Base-by-base conservation (phyloP, 2,797 vertebrate species). In the Paratrypauchen microcephalus region DNA sequence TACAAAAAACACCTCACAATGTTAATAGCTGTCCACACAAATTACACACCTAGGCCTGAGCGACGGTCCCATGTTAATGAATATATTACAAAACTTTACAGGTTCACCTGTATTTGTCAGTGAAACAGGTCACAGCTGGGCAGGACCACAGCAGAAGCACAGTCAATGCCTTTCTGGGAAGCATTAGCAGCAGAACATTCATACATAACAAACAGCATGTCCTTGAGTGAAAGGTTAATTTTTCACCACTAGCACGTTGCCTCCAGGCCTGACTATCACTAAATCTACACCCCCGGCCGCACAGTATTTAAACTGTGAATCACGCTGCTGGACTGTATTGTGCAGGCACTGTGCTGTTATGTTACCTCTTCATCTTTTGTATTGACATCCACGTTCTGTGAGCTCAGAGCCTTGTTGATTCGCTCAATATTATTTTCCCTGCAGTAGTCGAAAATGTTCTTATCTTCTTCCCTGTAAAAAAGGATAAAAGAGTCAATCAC, bases 401-500 rank as follows among this genome's bases (percentile, higher is more conserved):
- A 93, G 81, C 77, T 90, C 93, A 99, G 95, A 87, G 96, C 96
- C 85, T 94, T 92, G 83, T 90, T 95, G 91, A 99, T 85, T 72
- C 93, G 92, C 71, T 96, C 94, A 52, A 99, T 95, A 92, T 98
- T 96, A 91, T 99, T 99, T 92, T 99, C 97, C 94, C 96, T 94
- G 93, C 97, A 99, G 92, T 96, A 97, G 91, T 98, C 97, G 90
- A 99, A 99, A 84, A 99, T 96, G 87, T 98, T 96, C 89, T 97
- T 98, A 89, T 99, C 97, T 90, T 99, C 97, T 91, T 99, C 97
- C 88, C 97, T 99, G 86, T 54, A 4, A 64, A 48, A 65, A 64
- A 30, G 12, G 16, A 50, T 24, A 50, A 9, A 60, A 28, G 28
- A 79, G 68, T 75, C 23, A 55, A 56, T 5, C 16, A 13, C 16